These are phyloP conservation scores for Lasaia peninsularis DNA, from an alignment of 1,140 invertebrate species.

Conservation along the genomic window DNA sequence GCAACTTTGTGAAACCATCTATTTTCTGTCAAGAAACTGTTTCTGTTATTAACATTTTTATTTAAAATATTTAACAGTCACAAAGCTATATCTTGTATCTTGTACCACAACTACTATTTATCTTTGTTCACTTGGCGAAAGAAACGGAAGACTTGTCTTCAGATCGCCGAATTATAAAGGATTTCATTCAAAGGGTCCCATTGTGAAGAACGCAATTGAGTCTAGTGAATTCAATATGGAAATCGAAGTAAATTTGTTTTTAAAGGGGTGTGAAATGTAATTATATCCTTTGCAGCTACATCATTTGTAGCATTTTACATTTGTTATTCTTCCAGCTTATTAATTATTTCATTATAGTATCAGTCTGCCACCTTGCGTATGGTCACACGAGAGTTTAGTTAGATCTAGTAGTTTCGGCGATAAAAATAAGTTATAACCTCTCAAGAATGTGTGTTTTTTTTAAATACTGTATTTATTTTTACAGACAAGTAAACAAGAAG, in stretches of 20 bases:
- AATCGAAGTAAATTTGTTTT: conserved; percentile 52
- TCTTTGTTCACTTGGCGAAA: conserved; percentile 41
- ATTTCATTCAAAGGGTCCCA: conserved; percentile 43
- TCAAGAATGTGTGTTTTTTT: no score
- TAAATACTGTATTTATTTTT: no score
- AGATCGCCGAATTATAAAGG: conserved; percentile 49
- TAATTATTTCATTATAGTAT: background rate
- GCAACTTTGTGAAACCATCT: no score
- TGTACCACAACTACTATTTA: conserved; percentile 33
- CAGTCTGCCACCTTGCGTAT: no score
- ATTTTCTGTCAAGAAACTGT: no score
- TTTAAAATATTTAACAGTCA: background rate
- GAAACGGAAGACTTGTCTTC: conserved; percentile 59
- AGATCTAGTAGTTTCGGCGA: no score
- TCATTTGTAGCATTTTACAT: background rate
- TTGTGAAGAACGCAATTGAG: conserved; percentile 45
- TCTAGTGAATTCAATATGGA: conserved; percentile 67
- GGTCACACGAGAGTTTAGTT: no score
- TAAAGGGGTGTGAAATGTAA: conserved; percentile 48
- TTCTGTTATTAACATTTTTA: background rate
- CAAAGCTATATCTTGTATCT: conserved; percentile 17
- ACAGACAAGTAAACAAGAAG: no score
- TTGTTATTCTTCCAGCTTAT: background rate
- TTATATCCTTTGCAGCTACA: conserved; percentile 18
- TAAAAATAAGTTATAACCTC: no score